Conservation (phyloP, 2,888 invertebrate species). For the Drosophila meridionalis region DNA sequence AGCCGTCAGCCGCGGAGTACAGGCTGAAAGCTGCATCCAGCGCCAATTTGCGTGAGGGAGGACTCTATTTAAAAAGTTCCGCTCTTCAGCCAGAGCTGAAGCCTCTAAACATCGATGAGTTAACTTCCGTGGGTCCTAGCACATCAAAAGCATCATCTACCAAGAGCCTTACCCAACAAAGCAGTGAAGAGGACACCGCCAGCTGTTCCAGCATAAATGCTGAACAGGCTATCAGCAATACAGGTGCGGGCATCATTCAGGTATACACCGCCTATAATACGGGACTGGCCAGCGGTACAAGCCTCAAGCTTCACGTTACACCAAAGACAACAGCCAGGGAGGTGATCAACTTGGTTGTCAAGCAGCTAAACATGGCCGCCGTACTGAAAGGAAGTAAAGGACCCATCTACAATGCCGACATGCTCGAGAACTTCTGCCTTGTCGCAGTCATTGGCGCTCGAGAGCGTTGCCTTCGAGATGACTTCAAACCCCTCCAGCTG, state of each 20-base stretch:
- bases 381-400: constrained; percentile 93
- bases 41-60: constrained; percentile 84
- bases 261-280: constrained; percentile 98
- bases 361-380: constrained; percentile 97
- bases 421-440: constrained; percentile 95
- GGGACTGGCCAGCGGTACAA: constrained; percentile 96
- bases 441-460: constrained; percentile 98
- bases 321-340: constrained; percentile 96
- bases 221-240: constrained; percentile 40
- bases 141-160: constrained; percentile 74
- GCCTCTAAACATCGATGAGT: constrained; percentile 63
- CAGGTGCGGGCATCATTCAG: constrained; percentile 86
- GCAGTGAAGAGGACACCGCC: constrained; percentile 80
- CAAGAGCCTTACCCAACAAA: constrained; percentile 76
- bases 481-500: constrained; percentile 95
- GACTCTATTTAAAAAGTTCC: constrained; percentile 86
- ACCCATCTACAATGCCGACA: constrained; percentile 93
- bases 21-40: constrained; percentile 70
- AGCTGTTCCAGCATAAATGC: constrained; percentile 73
- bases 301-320: constrained; percentile 96
- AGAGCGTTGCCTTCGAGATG: constrained; percentile 96
- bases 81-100: constrained; percentile 86
- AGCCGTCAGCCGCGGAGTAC: constrained; percentile 50
- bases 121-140: constrained; percentile 42
- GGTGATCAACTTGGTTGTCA: constrained; percentile 97